A percentile compares a stretch with the other conserved stretches of the same genome.
These are phyloP conservation scores for Latrodectus elegans DNA, from an alignment of 2,888 invertebrate species.

Conservation along the genomic window DNA sequence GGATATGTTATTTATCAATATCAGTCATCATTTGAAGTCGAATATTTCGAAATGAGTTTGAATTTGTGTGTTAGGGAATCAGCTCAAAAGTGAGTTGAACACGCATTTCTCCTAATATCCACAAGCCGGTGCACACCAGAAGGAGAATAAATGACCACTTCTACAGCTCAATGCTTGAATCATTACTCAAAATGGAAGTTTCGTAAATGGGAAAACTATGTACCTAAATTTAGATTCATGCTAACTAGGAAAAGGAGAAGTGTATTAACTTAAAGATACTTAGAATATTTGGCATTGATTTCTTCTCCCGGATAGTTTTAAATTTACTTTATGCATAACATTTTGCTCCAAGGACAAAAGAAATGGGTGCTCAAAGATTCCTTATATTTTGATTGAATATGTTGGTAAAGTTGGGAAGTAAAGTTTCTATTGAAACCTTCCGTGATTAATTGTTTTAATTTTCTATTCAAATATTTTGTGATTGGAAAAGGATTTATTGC, in stretches of 20 bases:
- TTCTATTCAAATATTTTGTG: constrained; percentile 46
- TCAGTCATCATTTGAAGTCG: constrained; percentile 46
- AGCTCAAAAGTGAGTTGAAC: constrained; percentile 58
- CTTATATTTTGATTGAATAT: constrained; percentile 13
- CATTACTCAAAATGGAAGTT: constrained; percentile 66
- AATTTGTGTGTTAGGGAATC: constrained; percentile 51
- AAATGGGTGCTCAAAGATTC: constrained; percentile 19
- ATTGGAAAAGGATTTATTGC: constrained; percentile 44
- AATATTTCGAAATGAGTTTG: constrained; percentile 45
- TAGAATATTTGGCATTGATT: constrained; percentile 55
- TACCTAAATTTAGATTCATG: constrained; percentile 65
- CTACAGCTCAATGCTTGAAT: constrained; percentile 52
- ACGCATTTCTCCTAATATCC: constrained; percentile 60
- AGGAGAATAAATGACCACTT: constrained; percentile 60
- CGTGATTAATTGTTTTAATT: constrained; percentile 58
- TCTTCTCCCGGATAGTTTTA: constrained; percentile 48
- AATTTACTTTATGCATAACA: constrained; percentile 53
- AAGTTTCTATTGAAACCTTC: constrained; percentile 37
- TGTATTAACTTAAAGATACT: constrained; percentile 47
- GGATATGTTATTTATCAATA: constrained; percentile 30
- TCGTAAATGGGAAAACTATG: constrained; percentile 64
- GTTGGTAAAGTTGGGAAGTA: constrained; percentile 33
- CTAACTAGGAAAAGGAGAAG: constrained; percentile 50
- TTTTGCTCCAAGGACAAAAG: constrained; percentile 52
- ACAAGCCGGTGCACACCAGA: constrained; percentile 27